Conservation (phyloP, 2,888 invertebrate genomes). For the Cacoxenus indagator region DNA sequence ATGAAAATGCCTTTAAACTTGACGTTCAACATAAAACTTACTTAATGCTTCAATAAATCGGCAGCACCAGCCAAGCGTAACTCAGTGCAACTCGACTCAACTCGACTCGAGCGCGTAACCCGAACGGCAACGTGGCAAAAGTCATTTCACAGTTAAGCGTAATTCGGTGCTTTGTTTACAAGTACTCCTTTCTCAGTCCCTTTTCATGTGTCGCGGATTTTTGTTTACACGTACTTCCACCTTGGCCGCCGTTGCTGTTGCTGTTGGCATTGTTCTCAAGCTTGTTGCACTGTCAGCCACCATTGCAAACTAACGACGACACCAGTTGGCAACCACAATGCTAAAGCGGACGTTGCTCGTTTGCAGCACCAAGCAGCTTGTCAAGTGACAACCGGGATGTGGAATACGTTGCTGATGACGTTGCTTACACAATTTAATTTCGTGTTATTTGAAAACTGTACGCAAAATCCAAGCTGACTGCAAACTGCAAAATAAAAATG, state of each 20-base stretch:
- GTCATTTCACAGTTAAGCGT: background rate
- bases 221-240: background rate
- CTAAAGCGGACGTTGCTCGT: background rate
- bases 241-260: background rate
- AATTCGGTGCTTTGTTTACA: background rate
- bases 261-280: background rate
- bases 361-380: background rate
- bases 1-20: background rate
- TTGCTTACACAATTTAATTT: constrained; percentile 11
- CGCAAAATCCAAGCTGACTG: background rate
- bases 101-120: background rate
- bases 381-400: background rate
- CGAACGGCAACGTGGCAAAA: background rate
- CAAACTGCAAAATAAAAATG: background rate
- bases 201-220: background rate
- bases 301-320: background rate
- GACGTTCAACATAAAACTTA: background rate
- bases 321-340: background rate
- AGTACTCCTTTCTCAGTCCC: background rate
- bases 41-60: background rate
- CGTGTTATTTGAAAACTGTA: constrained; percentile 8
- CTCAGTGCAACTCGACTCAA: background rate
- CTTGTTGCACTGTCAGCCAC: background rate
- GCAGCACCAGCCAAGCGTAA: background rate
- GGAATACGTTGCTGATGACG: background rate